Percentiles rank a stretch among this genome's conserved stretches.
phyloP scores from a whole-genome alignment of 1,140 invertebrate species.

The Caerostris darwini region DNA sequence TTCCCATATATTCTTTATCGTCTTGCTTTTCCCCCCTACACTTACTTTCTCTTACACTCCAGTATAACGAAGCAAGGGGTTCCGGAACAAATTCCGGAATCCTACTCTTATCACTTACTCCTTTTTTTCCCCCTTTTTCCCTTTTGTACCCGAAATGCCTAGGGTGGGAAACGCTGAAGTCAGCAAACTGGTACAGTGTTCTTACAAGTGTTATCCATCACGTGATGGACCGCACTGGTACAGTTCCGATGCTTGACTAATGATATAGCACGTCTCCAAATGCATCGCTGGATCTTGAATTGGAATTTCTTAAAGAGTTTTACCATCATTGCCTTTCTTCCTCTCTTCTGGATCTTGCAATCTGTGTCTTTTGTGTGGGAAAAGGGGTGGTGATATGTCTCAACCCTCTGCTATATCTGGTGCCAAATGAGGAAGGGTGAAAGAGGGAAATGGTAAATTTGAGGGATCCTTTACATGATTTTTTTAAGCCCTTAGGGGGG shows the following conservation, averaged over 20 bases:
- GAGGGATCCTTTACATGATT: not conserved
- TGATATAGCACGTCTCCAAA: constrained; percentile 45
- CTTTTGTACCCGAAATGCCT: too few relatives aligned
- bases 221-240: not conserved
- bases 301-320: not conserved
- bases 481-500: not conserved
- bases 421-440: not conserved
- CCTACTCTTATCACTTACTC: constrained; percentile 4
- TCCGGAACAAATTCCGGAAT: constrained; percentile 55
- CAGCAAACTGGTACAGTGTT: constrained; percentile 35
- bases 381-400: not conserved
- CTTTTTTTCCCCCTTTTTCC: not conserved
- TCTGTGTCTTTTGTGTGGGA: constrained; percentile 12
- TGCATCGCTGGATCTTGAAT: not conserved
- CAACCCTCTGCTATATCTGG: too few relatives aligned
- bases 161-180: constrained; percentile 1
- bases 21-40: not conserved
- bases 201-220: constrained; percentile 55
- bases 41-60: not conserved
- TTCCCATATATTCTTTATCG: not conserved
- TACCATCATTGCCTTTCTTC: not conserved
- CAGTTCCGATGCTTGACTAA: not conserved
- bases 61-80: constrained; percentile 22
- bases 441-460: not conserved
- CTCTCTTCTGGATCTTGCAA: not conserved